A percentile compares a stretch with the other conserved stretches of the same genome.
Conservation (phyloP, 2,797 vertebrate species). For the Alosa sapidissima region DNA sequence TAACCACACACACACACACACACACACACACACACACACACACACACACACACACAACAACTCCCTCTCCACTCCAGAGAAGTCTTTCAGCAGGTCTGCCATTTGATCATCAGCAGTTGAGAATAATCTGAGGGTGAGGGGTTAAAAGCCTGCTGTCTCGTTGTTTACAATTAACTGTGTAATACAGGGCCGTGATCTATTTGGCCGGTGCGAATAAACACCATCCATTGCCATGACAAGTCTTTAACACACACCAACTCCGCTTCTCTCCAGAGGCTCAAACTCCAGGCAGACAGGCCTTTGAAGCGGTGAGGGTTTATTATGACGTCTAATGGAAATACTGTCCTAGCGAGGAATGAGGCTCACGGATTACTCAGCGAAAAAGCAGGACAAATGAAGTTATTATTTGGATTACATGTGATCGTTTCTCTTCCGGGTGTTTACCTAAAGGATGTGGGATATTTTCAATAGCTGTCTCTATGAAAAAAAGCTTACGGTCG, state of each 20-base stretch:
- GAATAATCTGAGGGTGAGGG: slow-evolving; percentile 54
- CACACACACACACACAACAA: neutral
- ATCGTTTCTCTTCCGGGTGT: slow-evolving; percentile 39
- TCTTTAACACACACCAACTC: slow-evolving; percentile 32
- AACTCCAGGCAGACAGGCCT: neutral
- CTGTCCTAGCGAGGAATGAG: slow-evolving; percentile 30
- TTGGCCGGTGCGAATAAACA: slow-evolving; percentile 52
- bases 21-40: neutral
- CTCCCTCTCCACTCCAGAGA: neutral
- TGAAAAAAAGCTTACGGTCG: neutral
- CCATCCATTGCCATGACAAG: slow-evolving; percentile 54
- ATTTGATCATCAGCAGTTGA: slow-evolving; percentile 43
- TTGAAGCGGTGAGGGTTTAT: slow-evolving; percentile 45
- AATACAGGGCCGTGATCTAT: slow-evolving; percentile 51
- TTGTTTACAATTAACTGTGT: slow-evolving; percentile 53
- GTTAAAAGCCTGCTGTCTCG: slow-evolving; percentile 58
- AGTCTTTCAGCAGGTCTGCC: neutral
- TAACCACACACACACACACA: neutral
- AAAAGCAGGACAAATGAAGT: slow-evolving; percentile 18
- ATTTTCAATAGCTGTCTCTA: slow-evolving; percentile 35
- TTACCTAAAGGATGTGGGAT: slow-evolving; percentile 35
- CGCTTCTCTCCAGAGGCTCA: neutral
- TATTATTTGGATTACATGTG: slow-evolving; percentile 43
- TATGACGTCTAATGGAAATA: slow-evolving; percentile 51
- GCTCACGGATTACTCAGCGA: slow-evolving; percentile 41